phyloP scores from a whole-genome alignment of 1,140 invertebrate genomes.

The Procambarus clarkii region DNA sequence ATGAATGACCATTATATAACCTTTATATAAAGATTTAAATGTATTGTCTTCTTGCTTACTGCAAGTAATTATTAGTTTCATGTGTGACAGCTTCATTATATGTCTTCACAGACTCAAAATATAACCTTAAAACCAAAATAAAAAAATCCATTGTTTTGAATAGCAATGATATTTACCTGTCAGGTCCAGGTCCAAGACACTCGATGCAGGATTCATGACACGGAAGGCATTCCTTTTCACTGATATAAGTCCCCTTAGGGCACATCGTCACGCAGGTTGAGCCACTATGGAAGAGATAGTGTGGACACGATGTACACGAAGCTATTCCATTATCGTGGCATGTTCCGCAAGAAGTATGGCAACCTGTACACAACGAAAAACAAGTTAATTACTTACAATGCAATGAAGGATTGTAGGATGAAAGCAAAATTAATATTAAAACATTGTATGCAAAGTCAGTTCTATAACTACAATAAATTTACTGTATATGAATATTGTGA shows the following conservation, averaged over 20 bases:
- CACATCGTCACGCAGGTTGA: slow-evolving; percentile 38
- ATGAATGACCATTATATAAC: no score
- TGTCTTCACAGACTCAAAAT: no score
- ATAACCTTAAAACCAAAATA: no score
- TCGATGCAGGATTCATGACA: slow-evolving; percentile 38
- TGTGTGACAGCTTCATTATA: no score
- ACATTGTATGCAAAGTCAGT: background rate
- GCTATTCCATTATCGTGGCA: slow-evolving; percentile 31
- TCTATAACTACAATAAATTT: no score
- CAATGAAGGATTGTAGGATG: no score
- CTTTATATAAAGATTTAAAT: no score
- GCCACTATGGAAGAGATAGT: slow-evolving; percentile 41
- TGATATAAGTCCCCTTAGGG: slow-evolving; percentile 33
- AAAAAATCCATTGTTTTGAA: background rate
- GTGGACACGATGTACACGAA: slow-evolving; percentile 47
- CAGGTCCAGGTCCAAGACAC: slow-evolving; percentile 27
- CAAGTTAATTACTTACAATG: background rate
- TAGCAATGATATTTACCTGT: slow-evolving; percentile 8
- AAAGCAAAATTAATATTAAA: background rate
- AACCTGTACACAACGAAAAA: background rate
- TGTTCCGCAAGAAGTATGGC: slow-evolving; percentile 42
- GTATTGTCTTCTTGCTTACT: no score
- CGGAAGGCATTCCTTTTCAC: slow-evolving; percentile 10
- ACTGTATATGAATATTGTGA: no score
- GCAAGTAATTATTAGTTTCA: no score